phyloP scores from a whole-genome alignment of 2,797 vertebrate genomes.

The Falco concolor region DNA sequence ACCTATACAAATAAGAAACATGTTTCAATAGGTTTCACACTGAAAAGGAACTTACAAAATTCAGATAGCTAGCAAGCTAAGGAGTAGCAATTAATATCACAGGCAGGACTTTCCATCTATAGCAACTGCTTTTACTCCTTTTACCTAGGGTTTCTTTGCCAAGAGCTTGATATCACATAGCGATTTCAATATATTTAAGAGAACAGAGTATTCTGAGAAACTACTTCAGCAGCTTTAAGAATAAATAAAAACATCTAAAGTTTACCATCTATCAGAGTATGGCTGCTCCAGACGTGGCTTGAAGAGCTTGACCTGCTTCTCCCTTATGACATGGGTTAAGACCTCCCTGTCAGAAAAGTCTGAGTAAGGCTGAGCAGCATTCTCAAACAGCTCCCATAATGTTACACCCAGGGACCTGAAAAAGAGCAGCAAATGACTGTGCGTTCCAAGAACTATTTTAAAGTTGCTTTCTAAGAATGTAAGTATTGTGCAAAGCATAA shows the following conservation, averaged over 20 bases:
- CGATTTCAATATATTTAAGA: not conserved
- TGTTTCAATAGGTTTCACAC: not conserved
- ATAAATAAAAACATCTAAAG: not conserved
- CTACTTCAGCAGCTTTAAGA: not conserved
- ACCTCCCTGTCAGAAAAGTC: conserved; percentile 85
- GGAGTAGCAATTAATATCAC: not conserved
- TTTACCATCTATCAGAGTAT: conserved; percentile 94
- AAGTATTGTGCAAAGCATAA: not conserved
- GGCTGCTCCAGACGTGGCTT: conserved; percentile 92
- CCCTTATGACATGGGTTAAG: conserved; percentile 84
- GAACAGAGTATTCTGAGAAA: not conserved
- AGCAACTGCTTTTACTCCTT: not conserved
- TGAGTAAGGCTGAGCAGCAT: conserved; percentile 84
- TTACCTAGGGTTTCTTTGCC: not conserved
- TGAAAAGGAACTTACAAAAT: not conserved
- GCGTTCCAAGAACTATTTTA: not conserved
- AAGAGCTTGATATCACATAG: not conserved
- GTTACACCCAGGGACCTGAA: conserved; percentile 93
- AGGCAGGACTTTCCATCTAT: not conserved
- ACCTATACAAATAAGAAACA: conserved; percentile 74
- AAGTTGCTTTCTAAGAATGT: not conserved
- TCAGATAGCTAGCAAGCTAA: not conserved
- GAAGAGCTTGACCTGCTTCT: conserved; percentile 87
- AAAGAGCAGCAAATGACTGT: not conserved
- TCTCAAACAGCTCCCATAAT: conserved; percentile 87